Conservation (phyloP, 2,888 invertebrate genomes). For the Molorchus minor region DNA sequence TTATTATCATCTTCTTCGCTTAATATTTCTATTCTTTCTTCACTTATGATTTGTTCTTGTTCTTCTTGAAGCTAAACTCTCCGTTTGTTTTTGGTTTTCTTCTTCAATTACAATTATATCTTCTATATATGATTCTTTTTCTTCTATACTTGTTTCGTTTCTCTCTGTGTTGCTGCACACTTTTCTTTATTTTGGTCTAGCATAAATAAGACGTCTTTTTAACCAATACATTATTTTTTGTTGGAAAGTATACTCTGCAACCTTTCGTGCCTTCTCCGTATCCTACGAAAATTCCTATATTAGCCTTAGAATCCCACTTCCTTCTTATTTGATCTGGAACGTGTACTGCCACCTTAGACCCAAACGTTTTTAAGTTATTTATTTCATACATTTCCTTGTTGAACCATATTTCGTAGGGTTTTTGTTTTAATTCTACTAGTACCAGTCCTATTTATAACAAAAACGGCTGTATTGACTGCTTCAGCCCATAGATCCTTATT, state of each 20-base stretch:
- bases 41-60: conserved; percentile 2
- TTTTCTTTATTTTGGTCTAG: too few species aligned
- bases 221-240: conserved; percentile 22
- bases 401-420: too few species aligned
- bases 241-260: conserved; percentile 29
- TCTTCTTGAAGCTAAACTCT: background rate
- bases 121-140: background rate
- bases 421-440: conserved; percentile 19
- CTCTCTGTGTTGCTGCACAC: conserved; percentile 12
- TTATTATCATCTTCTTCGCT: too few species aligned
- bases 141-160: too few species aligned
- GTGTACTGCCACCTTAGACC: conserved; percentile 23
- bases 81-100: too few species aligned
- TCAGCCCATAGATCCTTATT: conserved; percentile 44
- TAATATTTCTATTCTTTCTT: too few species aligned
- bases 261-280: conserved; percentile 34
- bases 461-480: conserved; percentile 41
- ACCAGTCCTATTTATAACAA: too few species aligned
- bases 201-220: too few species aligned
- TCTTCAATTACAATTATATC: conserved; percentile 8
- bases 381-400: conserved; percentile 20
- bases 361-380: conserved; percentile 23
- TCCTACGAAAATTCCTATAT: conserved; percentile 26
- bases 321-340: conserved; percentile 25
- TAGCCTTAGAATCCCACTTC: conserved; percentile 30